These are phyloP conservation scores for Serinus canaria DNA, from an alignment of 2,113 vertebrate species.

Conservation along the genomic window DNA sequence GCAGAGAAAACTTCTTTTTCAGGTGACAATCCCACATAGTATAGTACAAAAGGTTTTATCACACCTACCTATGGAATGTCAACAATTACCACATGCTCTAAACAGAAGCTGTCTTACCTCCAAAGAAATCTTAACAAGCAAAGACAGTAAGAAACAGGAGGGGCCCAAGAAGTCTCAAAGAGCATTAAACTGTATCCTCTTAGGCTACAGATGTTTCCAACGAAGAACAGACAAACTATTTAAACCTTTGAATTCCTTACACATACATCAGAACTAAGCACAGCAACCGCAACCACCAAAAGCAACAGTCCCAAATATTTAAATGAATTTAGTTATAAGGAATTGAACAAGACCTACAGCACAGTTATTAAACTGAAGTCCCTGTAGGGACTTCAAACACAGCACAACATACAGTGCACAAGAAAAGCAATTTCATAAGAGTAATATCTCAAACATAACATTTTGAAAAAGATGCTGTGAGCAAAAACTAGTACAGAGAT, in stretches of 20 bases:
- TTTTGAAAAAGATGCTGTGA: background rate
- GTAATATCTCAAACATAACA: background rate
- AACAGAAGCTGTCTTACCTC: background rate
- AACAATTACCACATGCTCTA: conserved; percentile 5
- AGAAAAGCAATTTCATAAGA: conserved; percentile 43
- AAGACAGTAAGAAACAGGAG: conserved; percentile 13
- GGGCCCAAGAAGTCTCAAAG: background rate
- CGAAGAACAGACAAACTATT: conserved; percentile 24
- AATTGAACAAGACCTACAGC: background rate
- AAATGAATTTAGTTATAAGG: conserved; percentile 23
- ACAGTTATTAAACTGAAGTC: conserved; percentile 7
- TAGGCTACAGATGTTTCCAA: background rate
- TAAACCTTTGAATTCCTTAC: conserved; percentile 23
- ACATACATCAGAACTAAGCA: conserved; percentile 10
- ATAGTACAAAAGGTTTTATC: background rate
- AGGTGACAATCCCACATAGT: background rate
- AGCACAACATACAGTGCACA: background rate
- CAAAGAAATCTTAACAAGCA: background rate
- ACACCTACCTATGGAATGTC: background rate
- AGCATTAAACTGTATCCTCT: conserved; percentile 20
- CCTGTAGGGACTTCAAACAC: background rate
- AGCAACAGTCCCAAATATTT: conserved; percentile 25
- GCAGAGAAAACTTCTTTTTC: background rate
- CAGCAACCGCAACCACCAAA: background rate
- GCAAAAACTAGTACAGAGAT: background rate